Evolutionary conservation across 2,113 vertebrate genomes (phyloP), one percentile per base, ranked within the genome.

Genomic region (Heterochromis multidens): DNA sequence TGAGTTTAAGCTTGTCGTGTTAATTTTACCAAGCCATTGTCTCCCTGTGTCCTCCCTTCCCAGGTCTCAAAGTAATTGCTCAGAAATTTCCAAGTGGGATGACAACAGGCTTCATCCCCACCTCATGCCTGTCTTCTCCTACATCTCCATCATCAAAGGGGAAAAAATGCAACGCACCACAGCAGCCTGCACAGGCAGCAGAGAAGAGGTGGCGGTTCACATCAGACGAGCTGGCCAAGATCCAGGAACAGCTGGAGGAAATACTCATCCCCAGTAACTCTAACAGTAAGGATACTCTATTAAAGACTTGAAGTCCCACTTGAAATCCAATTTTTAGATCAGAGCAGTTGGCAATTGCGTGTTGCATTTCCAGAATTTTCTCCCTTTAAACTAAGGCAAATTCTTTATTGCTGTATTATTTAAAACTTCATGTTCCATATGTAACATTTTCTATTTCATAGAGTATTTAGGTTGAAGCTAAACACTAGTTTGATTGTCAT

Each of bases 71-170:
- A 90, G 97, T 98, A 12, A 89, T 99, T 0, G 96, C 96, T 6
- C 97, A 99, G 94, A 99, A 97, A 83, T 97, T 99, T 84, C 98
- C 98, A 0, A 97, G 97, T 61, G 97, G 98, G 4, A 17, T 99
- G 92, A 92, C 97, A 58, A 99, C 97, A 0, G 98, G 98, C 62
- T 94, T 95, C 0, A 85, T 98, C 27, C 98, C 98, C 0, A 1
- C 54, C 37, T 83, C 91, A 6, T 98, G 97, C 91, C 82, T 94
- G 7, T 94, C 95, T 11, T 10, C 94, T 13, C 40, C 93, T 23
- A 80, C 91, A 1, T 2, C 93, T 23, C 79, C 91, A 1, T 2
- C 92, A 0, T 82, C 85, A 3, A 93, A 93, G 23, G 58, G 91
- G 43, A 95, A 89, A 2, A 97, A 92, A 80, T 93, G 65, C 58